Percentiles rank a stretch among this genome's conserved stretches.
phyloP scores from a whole-genome alignment of 2,113 vertebrate genomes.

The Odocoileus virginianus region DNA sequence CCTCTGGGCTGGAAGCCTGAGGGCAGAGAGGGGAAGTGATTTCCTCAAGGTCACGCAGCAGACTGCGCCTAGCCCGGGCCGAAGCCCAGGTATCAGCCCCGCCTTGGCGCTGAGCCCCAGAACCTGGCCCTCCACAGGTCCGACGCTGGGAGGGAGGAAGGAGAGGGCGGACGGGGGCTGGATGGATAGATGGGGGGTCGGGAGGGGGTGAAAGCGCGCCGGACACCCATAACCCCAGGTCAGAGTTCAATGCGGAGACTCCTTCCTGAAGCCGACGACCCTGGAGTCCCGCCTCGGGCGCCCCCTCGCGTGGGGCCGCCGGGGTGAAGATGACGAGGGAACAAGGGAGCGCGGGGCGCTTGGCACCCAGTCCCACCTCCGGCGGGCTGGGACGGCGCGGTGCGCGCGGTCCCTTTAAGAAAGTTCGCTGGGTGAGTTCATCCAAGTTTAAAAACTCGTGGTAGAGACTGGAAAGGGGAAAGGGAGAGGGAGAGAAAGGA shows the following conservation, averaged over 20 bases:
- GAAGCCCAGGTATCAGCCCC: not conserved
- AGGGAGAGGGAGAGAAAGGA: not conserved
- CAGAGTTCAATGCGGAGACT: not conserved
- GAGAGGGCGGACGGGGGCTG: not conserved
- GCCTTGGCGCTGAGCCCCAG: not conserved
- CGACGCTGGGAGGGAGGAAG: not conserved
- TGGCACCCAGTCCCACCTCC: not conserved
- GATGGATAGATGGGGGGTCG: not conserved
- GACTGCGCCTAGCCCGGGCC: not conserved
- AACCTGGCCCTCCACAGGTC: not conserved
- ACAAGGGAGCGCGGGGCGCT: not conserved
- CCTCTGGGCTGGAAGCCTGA: constrained; percentile 12
- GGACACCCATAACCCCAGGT: not conserved
- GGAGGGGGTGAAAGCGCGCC: not conserved
- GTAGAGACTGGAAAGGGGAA: constrained; percentile 2
- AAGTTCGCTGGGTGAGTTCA: constrained; percentile 76
- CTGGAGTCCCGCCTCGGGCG: not conserved
- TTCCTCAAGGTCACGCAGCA: constrained; percentile 63
- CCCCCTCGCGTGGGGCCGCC: not conserved
- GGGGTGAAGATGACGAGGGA: not conserved
- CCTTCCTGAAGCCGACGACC: not conserved
- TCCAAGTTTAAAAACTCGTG: constrained; percentile 80
- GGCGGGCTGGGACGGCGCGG: not conserved
- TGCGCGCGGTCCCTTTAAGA: constrained; percentile 77
- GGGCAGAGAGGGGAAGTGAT: constrained; percentile 44